Evolutionary conservation across 2,888 invertebrate species (phyloP).

Genomic region (Odiellus spinosus): DNA sequence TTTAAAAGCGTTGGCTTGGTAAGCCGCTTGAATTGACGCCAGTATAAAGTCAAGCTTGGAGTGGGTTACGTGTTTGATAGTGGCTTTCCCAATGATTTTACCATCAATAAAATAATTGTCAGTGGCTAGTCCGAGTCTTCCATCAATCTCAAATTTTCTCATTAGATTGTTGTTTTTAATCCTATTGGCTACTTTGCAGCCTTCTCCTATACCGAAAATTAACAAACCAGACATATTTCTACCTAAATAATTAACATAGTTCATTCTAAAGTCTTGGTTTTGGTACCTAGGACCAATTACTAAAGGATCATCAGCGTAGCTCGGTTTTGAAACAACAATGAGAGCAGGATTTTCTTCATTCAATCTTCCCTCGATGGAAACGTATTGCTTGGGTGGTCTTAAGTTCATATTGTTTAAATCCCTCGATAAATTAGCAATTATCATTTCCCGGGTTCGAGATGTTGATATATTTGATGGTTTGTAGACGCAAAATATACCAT

Average conservation of each 20-base stretch:
- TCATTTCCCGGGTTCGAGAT: not conserved
- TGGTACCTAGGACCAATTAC: conserved; percentile 61
- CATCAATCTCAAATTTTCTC: conserved; percentile 54
- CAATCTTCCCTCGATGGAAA: conserved; percentile 19
- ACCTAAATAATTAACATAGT: conserved; percentile 44
- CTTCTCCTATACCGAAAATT: conserved; percentile 25
- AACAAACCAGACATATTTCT: conserved; percentile 54
- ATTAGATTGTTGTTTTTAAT: conserved; percentile 46
- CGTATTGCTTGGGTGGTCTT: conserved; percentile 35
- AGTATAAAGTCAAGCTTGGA: conserved; percentile 54
- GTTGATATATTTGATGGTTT: conserved; percentile 47
- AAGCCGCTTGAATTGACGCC: conserved; percentile 63
- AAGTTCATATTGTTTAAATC: conserved; percentile 50
- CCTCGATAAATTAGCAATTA: not conserved
- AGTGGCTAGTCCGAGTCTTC: conserved; percentile 57
- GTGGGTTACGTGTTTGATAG: conserved; percentile 49
- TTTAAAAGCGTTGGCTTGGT: conserved; percentile 46
- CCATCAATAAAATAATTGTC: conserved; percentile 55
- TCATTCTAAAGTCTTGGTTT: conserved; percentile 45
- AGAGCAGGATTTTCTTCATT: conserved; percentile 6
- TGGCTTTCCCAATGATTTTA: conserved; percentile 49
- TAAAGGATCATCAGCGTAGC: conserved; percentile 49
- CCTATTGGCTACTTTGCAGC: conserved; percentile 39
- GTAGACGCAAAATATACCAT: conserved; percentile 60
- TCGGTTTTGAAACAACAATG: conserved; percentile 25